phyloP scores from a whole-genome alignment of 2,113 vertebrate species.

The Malurus cyaneus region DNA sequence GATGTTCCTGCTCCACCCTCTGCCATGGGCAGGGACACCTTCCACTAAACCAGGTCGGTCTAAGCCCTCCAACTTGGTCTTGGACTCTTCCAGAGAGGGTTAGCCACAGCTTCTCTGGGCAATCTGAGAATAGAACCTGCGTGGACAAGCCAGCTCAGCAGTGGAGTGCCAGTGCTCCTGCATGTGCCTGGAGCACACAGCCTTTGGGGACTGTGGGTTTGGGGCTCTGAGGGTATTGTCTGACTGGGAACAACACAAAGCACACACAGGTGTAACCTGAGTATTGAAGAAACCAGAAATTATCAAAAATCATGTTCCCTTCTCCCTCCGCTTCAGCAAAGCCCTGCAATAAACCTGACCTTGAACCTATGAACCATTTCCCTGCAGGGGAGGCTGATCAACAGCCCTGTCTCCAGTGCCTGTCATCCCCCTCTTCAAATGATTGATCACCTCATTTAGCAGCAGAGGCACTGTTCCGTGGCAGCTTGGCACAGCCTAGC shows the following conservation, averaged over 20 bases:
- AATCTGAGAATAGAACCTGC: neutral
- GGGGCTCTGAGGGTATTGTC: neutral
- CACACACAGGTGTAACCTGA: neutral
- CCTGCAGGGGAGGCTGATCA: neutral
- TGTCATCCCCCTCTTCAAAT: neutral
- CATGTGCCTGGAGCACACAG: neutral
- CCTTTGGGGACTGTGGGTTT: neutral
- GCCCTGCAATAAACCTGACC: neutral
- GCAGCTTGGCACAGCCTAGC: neutral
- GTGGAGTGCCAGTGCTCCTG: neutral
- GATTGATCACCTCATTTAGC: neutral
- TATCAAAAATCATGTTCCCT: accelerated
- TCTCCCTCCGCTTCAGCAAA: neutral
- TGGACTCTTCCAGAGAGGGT: neutral
- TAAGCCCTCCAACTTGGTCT: neutral
- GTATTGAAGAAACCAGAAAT: neutral
- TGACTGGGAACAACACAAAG: neutral
- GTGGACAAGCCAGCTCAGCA: neutral
- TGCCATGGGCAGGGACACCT: neutral
- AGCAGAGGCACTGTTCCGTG: neutral
- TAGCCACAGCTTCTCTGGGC: neutral
- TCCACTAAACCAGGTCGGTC: accelerated
- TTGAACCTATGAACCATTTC: neutral
- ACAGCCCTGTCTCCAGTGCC: neutral
- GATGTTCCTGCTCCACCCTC: too few relatives aligned